Evolutionary conservation across 2,888 invertebrate genomes (phyloP), one percentile per base, ranked within the genome.

Genomic region (Athalia rosae): DNA sequence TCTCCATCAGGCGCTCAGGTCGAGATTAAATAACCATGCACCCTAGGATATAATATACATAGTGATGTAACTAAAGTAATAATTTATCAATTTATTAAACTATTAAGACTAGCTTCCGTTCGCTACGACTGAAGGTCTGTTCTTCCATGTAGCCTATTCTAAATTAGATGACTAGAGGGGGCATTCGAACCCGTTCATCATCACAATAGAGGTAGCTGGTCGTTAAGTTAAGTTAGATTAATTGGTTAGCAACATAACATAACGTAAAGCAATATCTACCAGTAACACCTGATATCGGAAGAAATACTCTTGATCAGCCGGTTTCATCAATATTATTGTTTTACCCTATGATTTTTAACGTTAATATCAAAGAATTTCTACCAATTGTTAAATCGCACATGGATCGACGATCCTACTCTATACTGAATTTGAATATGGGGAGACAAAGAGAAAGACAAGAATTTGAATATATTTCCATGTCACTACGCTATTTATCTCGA

Each of bases 141-240:
- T 89, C 88, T 88, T 89, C 89, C 88, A 86, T 83, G 86, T 86
- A 88, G 86, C 84, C 87, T 86, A 87, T 87, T 86, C 84, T 88
- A 86, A 83, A 83, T 79, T 83, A 82, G 81, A 81, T 83, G 80
- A 81, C 77, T 81, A 81, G 80, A 76, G 71, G 7, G 74, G 77
- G 61, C 76, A 64, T 64, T 74, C 62, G 78, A 77, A 84, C 81
- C 82, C 82, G 81, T 81, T 84, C 80, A 82, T 83, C 81, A 79
- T 82, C 81, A 80, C 83, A 80, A 80, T 81, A 79, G 80, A 76
- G 56, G 76, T 84, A 84, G 82, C 84, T 83, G 80, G 85, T 85
- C 82, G 81, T 82, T 85, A 78, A 79, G 74, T 82, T 81, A 80
- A 81, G 69, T 74, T 84, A 83, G 79, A 62, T 81, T 79, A 61